Evolutionary conservation across 2,888 invertebrate species (phyloP).

Genomic region (Xestoiulus laeticollis): DNA sequence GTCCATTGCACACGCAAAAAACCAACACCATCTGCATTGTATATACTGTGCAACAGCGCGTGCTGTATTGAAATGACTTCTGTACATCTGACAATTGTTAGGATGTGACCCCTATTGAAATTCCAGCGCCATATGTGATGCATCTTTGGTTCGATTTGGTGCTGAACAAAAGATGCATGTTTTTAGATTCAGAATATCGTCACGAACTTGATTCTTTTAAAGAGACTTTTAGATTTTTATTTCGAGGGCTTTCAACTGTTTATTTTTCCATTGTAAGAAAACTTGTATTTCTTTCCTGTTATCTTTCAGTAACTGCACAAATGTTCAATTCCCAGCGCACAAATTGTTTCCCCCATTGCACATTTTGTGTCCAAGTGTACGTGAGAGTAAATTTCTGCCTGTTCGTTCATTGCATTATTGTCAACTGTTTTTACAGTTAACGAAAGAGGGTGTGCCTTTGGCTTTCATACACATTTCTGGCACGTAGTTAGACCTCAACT

Average conservation of each 20-base stretch:
- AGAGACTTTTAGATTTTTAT: background rate
- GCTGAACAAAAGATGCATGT: no score
- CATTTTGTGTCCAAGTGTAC: constrained; percentile 6
- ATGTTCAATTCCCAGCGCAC: background rate
- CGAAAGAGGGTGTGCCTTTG: constrained; percentile 27
- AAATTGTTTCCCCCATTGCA: constrained; percentile 31
- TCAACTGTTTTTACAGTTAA: constrained; percentile 37
- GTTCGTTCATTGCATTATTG: constrained; percentile 29
- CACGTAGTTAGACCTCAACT: constrained; percentile 34
- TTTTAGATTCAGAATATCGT: no score
- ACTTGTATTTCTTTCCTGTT: background rate
- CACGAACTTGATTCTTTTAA: background rate
- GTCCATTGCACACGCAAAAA: background rate
- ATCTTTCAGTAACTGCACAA: background rate
- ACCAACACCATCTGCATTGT: background rate
- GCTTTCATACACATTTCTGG: constrained; percentile 37
- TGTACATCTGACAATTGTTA: no score
- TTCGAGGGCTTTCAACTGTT: background rate
- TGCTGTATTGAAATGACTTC: no score
- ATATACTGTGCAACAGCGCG: background rate
- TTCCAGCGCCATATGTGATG: background rate
- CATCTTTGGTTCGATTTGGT: background rate
- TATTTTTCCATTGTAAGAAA: background rate
- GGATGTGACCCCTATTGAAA: background rate
- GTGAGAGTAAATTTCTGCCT: background rate